Evolutionary conservation across 92 coral and sea anemone species (phyloP).

Genomic region (Epizoanthus stellaris): DNA sequence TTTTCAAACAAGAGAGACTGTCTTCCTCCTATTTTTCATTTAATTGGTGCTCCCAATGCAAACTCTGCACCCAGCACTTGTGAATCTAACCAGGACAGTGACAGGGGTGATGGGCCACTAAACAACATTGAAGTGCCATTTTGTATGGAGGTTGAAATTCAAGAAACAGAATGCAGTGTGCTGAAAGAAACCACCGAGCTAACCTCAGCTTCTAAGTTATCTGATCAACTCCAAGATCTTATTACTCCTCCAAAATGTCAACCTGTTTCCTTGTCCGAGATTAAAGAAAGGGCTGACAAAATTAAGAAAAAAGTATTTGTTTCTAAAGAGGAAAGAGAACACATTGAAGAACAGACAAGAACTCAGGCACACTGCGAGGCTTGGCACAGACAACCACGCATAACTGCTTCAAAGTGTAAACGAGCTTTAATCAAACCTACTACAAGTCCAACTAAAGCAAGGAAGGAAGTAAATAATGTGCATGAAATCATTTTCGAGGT

Average conservation of each 20-base stretch:
- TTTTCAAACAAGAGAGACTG: slow-evolving; percentile 38
- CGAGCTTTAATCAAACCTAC: slow-evolving; percentile 49
- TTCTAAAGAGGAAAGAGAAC: slow-evolving; percentile 22
- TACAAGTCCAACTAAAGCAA: slow-evolving; percentile 53
- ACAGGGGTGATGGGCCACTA: slow-evolving; percentile 35
- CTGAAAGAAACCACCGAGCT: slow-evolving; percentile 32
- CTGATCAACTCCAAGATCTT: background rate
- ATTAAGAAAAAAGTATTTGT: slow-evolving; percentile 37
- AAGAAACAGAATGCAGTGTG: slow-evolving; percentile 37
- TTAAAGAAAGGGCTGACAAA: slow-evolving; percentile 51
- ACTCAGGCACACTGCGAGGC: slow-evolving; percentile 45
- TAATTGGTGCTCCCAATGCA: slow-evolving; percentile 19
- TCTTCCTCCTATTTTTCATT: slow-evolving; percentile 48
- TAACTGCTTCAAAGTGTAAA: slow-evolving; percentile 61
- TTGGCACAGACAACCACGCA: slow-evolving; percentile 48
- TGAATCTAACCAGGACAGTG: slow-evolving; percentile 2
- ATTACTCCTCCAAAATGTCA: slow-evolving; percentile 35
- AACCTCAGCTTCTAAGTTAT: background rate
- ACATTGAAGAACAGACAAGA: slow-evolving; percentile 40
- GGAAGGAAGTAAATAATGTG: slow-evolving; percentile 48
- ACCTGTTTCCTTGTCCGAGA: slow-evolving; percentile 38
- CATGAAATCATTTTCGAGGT: slow-evolving; percentile 29
- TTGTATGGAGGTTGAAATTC: slow-evolving; percentile 45
- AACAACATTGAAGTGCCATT: slow-evolving; percentile 41
- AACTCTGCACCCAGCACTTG: background rate